These are phyloP conservation scores for Wiebesia pumilae DNA, from an alignment of 1,140 invertebrate genomes.

Conservation along the genomic window DNA sequence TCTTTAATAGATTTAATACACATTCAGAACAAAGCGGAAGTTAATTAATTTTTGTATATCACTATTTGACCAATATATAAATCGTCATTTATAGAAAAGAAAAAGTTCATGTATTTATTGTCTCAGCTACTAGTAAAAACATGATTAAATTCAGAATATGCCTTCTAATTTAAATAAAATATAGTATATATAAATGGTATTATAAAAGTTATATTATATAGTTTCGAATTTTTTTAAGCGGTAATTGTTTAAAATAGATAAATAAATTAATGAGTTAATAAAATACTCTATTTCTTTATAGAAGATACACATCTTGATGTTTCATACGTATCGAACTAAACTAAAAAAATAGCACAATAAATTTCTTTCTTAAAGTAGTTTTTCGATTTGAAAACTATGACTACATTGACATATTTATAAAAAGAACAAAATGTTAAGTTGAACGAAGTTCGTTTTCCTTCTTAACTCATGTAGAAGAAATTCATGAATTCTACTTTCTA, in stretches of 20 bases:
- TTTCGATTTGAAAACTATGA: not conserved
- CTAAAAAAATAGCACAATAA: not conserved
- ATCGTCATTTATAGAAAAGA: not conserved
- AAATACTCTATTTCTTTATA: too few species aligned
- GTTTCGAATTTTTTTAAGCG: not conserved
- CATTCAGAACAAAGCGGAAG: not conserved
- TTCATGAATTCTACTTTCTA: constrained; percentile 16
- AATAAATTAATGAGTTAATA: too few species aligned
- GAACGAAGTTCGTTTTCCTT: constrained; percentile 15
- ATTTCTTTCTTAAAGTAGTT: not conserved
- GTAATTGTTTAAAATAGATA: not conserved
- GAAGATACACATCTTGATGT: too few species aligned
- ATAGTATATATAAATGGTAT: not conserved
- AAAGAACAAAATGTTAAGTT: constrained; percentile 23
- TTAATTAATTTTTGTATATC: not conserved
- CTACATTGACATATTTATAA: constrained; percentile 5
- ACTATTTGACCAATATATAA: not conserved
- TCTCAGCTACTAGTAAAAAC: not conserved
- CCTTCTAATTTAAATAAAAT: not conserved
- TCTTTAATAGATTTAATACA: not conserved
- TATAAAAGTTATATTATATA: not conserved
- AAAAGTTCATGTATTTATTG: not conserved
- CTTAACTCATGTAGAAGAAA: constrained; percentile 12
- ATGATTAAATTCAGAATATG: not conserved
- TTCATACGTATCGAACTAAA: too few species aligned